Evolutionary conservation across 23 tunicate genomes (phyloP), one percentile per base, ranked within the genome.

Genomic region (Styela clava): DNA sequence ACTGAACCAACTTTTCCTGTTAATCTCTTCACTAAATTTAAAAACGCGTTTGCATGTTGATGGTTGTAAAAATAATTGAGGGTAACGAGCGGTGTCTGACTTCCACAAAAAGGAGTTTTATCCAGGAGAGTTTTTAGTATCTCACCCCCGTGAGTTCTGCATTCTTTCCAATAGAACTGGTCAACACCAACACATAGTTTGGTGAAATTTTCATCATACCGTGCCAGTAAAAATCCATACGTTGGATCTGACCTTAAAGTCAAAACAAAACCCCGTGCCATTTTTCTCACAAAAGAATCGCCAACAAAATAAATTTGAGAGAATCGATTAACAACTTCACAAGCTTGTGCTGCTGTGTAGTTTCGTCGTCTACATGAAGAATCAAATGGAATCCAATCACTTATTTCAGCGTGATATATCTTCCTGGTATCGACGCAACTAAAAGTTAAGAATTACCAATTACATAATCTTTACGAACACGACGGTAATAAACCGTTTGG

Each of bases 281-380:
- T 84, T 23, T 88, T 88, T 20, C 84, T 80, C 21, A 88, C 74
- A 5, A 88, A 74, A 5, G 94, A 88, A 79, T 88, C 94, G 3
- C 94, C 94, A 64, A 88, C 71, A 69, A 88, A 83, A 61, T 83
- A 62, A 34, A 88, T 34, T 29, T 85, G 77, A 2, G 77, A 20
- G 34, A 29, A 32, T 25, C 18, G 33, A 71, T 51, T 52, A 16
- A 36, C 22, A 20, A 76, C 81, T 24, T 76, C 24, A 37, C 81
- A 76, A 21, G 81, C 81, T 76, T 76, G 69, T 16, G n/a, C 65
- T 76, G 81, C 81, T 0, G 81, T 37, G 29, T 37, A 76, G 81
- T 76, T 76, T 18, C 64, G 27, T 56, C 69, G 36, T n/a, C 2
- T 22, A 51, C 81, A 76, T 31, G 83, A 31, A 28, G 62, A 82